Percentiles rank a stretch among this genome's conserved stretches.
phyloP scores from a whole-genome alignment of 2,113 vertebrate genomes.

The Gnathonemus echidnorhynchus region DNA sequence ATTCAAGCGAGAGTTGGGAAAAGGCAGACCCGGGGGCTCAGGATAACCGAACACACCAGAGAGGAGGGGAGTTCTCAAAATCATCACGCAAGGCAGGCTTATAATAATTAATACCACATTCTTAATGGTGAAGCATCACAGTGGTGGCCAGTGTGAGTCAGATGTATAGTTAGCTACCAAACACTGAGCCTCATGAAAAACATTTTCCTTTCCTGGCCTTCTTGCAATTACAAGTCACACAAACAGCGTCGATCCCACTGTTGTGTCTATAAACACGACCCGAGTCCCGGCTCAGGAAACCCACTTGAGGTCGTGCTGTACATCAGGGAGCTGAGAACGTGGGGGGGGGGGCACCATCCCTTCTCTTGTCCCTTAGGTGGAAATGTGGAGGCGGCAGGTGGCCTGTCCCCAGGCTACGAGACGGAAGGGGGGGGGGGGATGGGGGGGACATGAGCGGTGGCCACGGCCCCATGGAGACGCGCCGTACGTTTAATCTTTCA shows the following conservation, averaged over 20 bases:
- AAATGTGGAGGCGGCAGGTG: not conserved
- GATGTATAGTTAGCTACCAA: not conserved
- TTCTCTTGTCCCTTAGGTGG: not conserved
- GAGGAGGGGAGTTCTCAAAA: not conserved
- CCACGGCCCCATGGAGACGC: conserved; percentile 50
- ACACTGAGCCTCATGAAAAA: not conserved
- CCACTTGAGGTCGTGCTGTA: not conserved
- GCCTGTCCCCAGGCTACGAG: not conserved
- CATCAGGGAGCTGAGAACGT: not conserved
- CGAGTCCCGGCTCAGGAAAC: not conserved
- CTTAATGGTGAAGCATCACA: not conserved
- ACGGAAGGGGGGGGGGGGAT: not conserved
- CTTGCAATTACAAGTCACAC: not conserved
- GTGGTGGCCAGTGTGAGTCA: not conserved
- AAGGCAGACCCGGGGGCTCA: not conserved
- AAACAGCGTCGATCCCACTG: not conserved
- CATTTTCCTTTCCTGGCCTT: not conserved
- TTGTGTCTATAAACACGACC: not conserved
- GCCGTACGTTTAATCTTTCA: conserved; percentile 68
- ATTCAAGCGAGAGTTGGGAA: not conserved
- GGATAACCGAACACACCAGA: not conserved
- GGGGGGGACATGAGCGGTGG: not conserved
- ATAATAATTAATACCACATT: not conserved
- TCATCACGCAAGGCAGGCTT: not conserved
- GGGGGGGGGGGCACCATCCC: not conserved